These are phyloP conservation scores for Ophioderma brevispina DNA, from an alignment of 35 echinoderm and acorn worm genomes.

Conservation along the genomic window DNA sequence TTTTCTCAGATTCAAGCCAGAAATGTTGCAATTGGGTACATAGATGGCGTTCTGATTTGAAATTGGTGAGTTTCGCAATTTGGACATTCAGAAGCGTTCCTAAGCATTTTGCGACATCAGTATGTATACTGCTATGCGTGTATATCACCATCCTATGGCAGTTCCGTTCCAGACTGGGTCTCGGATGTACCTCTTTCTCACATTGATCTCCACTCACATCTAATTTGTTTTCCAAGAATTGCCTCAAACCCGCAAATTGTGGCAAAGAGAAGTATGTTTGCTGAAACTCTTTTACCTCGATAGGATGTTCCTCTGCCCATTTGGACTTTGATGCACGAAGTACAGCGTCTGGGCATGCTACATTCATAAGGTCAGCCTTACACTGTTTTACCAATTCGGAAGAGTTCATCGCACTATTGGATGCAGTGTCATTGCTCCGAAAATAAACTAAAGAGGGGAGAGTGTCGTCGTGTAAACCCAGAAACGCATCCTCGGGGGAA, in stretches of 20 bases:
- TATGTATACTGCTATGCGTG: constrained; percentile 30
- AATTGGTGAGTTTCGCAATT: constrained; percentile 30
- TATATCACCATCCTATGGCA: not conserved
- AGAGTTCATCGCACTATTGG: not conserved
- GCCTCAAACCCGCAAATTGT: not conserved
- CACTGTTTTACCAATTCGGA: not conserved
- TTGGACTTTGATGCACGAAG: constrained; percentile 16
- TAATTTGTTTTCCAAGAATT: not conserved
- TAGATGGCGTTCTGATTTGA: constrained; percentile 37
- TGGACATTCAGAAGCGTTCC: not conserved
- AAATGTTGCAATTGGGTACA: constrained; percentile 21
- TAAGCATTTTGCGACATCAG: not conserved
- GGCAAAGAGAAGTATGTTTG: not conserved
- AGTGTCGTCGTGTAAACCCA: constrained; percentile 35
- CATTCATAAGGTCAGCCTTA: constrained; percentile 13
- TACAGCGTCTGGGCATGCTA: constrained; percentile 31
- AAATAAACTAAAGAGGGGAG: constrained; percentile 26
- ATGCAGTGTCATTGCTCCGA: not conserved
- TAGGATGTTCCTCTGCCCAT: not conserved
- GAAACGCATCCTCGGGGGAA: constrained; percentile 8
- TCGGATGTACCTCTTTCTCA: not conserved
- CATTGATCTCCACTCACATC: not conserved
- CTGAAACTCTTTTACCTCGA: constrained; percentile 10
- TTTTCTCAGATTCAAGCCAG: not conserved
- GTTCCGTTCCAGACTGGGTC: not conserved